Evolutionary conservation across 2,797 vertebrate genomes (phyloP).

Genomic region (Centroberyx gerrardi): DNA sequence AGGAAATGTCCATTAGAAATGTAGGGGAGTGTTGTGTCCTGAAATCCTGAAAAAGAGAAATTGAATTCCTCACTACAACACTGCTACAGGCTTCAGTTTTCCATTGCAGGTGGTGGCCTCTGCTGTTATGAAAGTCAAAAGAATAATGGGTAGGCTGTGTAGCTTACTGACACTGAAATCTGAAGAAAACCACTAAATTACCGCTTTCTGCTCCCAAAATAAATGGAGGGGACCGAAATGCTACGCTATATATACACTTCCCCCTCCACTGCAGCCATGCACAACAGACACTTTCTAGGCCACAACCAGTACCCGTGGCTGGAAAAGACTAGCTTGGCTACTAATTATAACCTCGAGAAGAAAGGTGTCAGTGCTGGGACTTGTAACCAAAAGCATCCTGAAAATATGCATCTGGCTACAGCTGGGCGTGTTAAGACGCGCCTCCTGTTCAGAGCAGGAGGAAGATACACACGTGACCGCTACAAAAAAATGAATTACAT

Average conservation of each 20-base stretch:
- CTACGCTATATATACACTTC: constrained; percentile 52
- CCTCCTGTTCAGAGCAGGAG: constrained; percentile 25
- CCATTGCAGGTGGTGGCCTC: constrained; percentile 27
- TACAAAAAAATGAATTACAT: constrained; percentile 37
- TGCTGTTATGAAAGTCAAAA: constrained; percentile 10
- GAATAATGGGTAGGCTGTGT: constrained; percentile 37
- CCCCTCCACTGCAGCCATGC: constrained; percentile 46
- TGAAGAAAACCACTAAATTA: constrained; percentile 73
- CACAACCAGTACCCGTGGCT: constrained; percentile 65
- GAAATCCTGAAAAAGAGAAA: not conserved
- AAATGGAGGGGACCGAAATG: constrained; percentile 65
- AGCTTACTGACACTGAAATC: constrained; percentile 53
- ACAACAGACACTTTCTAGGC: constrained; percentile 77
- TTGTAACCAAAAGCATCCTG: constrained; percentile 77
- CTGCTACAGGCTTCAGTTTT: constrained; percentile 1
- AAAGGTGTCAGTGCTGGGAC: constrained; percentile 82
- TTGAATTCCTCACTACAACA: not conserved
- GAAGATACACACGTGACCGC: constrained; percentile 36
- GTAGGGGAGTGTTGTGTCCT: not conserved
- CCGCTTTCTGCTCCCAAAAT: constrained; percentile 71
- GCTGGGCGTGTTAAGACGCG: constrained; percentile 62
- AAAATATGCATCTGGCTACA: constrained; percentile 77
- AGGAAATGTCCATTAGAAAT: not conserved
- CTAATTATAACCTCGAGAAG: constrained; percentile 79
- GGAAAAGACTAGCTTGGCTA: constrained; percentile 57